Evolutionary conservation across 1,140 invertebrate genomes (phyloP), one percentile per base, ranked within the genome.

Genomic region (Adelges cooleyi): DNA sequence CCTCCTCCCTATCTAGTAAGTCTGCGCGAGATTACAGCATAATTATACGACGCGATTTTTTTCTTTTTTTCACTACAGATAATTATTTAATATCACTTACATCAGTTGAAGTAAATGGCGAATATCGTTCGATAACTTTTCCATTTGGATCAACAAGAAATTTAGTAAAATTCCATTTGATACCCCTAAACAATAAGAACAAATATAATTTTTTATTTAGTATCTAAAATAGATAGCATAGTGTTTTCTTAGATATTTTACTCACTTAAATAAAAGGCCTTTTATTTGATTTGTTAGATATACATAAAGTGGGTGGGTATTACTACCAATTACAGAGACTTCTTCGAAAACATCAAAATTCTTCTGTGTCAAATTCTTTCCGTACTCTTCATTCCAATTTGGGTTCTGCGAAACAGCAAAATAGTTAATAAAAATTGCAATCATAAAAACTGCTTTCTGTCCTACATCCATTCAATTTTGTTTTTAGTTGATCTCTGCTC

Each of bases 111-210:
- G n/a, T n/a, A n/a, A n/a, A n/a, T 0, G 92, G 89, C 9, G 80
- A 83, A 75, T 87, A 89, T 71, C 93, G 79, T 69, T 86, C 83
- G 0, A 95, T 83, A 1, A 89, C 87, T 42, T 86, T 75, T 5
- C 95, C 95, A 49, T 93, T 77, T 73, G 85, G 89, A 74, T 95
- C 82, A 27, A 96, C 77, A 36, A 98, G 78, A 74, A 98, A 98
- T 74, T 98, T 98, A 5, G 90, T 90, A 70, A 96, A 98, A 75
- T 97, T 98, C 95, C 95, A 98, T 73, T 97, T 95, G 69, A 97
- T 92, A 40, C 80, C 82, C 72, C 80, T 81, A 70, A 65, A 75
- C 72, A 68, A 68, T 49, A 56, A 50, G n/a, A n/a, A n/a, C 9
- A 9, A 40, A 40, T 40, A 40, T 10, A 10, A 33, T n/a, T 54